Percentiles rank a stretch among this genome's conserved stretches.
Evolutionary conservation across 1,140 invertebrate species (phyloP).

Genomic region (Berghia stephanieae): DNA sequence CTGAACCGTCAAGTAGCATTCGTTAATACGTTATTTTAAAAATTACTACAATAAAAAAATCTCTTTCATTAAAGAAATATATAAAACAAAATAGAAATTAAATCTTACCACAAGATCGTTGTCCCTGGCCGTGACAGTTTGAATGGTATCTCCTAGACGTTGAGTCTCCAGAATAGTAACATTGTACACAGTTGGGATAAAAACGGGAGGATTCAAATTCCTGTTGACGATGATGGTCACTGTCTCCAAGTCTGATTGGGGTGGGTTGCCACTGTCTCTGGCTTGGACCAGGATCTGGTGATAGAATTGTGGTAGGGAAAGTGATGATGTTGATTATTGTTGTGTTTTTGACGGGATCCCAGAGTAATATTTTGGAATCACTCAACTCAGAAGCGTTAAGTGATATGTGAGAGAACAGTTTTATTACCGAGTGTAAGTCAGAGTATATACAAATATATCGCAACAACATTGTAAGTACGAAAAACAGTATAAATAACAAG

Average conservation of each 20-base stretch:
- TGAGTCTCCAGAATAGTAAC: slow-evolving; percentile 45
- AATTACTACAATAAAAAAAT: neutral
- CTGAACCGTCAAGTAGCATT: too few relatives aligned
- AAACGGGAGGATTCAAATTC: slow-evolving; percentile 42
- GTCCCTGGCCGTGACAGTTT: slow-evolving; percentile 47
- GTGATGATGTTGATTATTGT: neutral
- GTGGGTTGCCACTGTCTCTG: slow-evolving; percentile 29
- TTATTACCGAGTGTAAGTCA: too few relatives aligned
- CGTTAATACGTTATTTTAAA: neutral
- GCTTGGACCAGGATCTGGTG: slow-evolving; percentile 34
- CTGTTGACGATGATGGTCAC: slow-evolving; percentile 80
- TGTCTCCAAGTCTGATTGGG: neutral
- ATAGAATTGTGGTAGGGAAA: too few relatives aligned
- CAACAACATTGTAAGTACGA: too few relatives aligned
- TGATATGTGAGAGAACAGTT: too few relatives aligned
- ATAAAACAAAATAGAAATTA: too few relatives aligned
- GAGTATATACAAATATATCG: too few relatives aligned
- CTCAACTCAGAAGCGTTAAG: too few relatives aligned
- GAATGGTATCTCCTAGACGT: slow-evolving; percentile 32
- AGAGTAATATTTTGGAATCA: too few relatives aligned
- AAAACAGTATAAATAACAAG: too few relatives aligned
- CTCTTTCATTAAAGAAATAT: too few relatives aligned
- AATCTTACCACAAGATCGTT: slow-evolving; percentile 43
- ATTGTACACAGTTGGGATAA: slow-evolving; percentile 23
- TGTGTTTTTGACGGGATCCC: too few relatives aligned